Evolutionary conservation across 1,140 invertebrate species (phyloP), one percentile per base, ranked within the genome.

Genomic region (Latrodectus geometricus): DNA sequence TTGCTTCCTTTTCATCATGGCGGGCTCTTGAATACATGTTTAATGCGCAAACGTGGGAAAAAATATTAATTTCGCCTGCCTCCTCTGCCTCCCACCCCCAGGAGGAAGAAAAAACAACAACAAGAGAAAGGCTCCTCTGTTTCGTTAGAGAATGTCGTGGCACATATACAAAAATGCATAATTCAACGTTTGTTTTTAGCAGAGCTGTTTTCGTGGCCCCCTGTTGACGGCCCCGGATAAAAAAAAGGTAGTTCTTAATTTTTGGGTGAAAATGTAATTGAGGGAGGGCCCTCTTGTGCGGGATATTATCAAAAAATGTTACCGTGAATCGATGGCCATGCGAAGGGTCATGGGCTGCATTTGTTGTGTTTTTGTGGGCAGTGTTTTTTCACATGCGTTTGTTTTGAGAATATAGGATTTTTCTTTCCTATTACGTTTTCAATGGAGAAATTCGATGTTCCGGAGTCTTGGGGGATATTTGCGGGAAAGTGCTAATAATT

Each of bases 21-120:
- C 69, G 20, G 79, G 52, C 17, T 61, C 54, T 70, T 54, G 80
- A 83, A 65, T 74, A 52, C 80, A 83, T 83, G 69, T 83, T 83
- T 83, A 83, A 83, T 83, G 80, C 70, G 70, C 80, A 74, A 83
- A 83, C 69, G 69, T 83, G 80, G 80, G 70, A 83, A 83, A 83
- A 83, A 74, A 70, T 83, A 83, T 83, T 83, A 83, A 83, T 83
- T 83, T 81, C 70, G 17, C 20, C 79, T 17, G 14, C 66, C 23
- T 50, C 78, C 79, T 15, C 66, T 17, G 9, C 66, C 66, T 15
- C 66, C 72, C 72, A 61, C 8, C 54, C 8, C 54, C 54, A 14
- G 48, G 49, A 74, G 35, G 9, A 52, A 20, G 52, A n/a, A 69
- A 21, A 69, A 50, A 11, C 2, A 20, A 52, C 11, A 56, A 23